phyloP scores from a whole-genome alignment of 1,140 invertebrate species.

The Choristoneura fumiferana region DNA sequence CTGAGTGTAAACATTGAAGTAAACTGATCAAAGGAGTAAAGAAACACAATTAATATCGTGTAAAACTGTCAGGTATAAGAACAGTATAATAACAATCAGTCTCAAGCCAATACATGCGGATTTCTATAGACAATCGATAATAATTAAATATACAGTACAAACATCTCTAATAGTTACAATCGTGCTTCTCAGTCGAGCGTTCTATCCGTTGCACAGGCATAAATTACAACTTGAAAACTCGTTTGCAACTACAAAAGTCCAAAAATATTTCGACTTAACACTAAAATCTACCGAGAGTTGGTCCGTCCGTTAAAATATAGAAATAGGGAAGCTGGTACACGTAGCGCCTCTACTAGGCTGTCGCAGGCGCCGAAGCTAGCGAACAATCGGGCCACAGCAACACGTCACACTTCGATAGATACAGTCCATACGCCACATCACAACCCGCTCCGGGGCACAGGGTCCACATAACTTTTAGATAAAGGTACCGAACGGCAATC shows the following conservation, averaged over 20 bases:
- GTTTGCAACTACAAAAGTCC: slow-evolving; percentile 33
- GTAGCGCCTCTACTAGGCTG: slow-evolving; percentile 31
- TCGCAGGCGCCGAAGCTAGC: slow-evolving; percentile 35
- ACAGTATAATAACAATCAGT: slow-evolving; percentile 57
- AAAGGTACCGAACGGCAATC: slow-evolving; percentile 1
- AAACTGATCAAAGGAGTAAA: slow-evolving; percentile 20
- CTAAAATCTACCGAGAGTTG: slow-evolving; percentile 63
- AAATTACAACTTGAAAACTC: too few species aligned
- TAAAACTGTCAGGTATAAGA: slow-evolving; percentile 40
- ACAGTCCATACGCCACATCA: too few species aligned
- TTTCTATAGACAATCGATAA: slow-evolving; percentile 34
- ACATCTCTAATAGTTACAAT: slow-evolving; percentile 30
- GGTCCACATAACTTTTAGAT: neutral
- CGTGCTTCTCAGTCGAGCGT: slow-evolving; percentile 17
- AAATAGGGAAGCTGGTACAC: slow-evolving; percentile 38
- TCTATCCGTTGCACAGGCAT: neutral
- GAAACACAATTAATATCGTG: slow-evolving; percentile 35
- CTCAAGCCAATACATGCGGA: slow-evolving; percentile 55
- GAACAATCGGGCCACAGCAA: neutral
- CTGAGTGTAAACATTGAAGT: slow-evolving; percentile 5
- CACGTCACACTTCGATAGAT: neutral
- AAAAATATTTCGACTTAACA: slow-evolving; percentile 40
- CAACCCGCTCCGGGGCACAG: neutral
- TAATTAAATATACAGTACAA: slow-evolving; percentile 34
- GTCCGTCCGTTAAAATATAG: slow-evolving; percentile 60